Evolutionary conservation across 2,888 invertebrate genomes (phyloP).

Genomic region (Dynastes maya): DNA sequence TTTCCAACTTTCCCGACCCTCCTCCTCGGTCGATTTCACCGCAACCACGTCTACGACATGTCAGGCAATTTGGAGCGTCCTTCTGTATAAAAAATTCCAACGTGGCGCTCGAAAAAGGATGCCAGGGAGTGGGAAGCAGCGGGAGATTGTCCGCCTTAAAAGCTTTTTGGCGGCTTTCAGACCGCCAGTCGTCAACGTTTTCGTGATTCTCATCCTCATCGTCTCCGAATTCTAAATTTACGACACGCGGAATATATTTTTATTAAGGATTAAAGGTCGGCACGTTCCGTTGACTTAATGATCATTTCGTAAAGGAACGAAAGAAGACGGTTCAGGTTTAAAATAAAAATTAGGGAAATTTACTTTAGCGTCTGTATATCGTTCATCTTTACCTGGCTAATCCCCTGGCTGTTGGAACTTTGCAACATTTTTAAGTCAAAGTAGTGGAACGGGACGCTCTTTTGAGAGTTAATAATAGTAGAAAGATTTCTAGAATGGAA

Average conservation of each 20-base stretch:
- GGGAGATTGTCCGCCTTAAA: slow-evolving; percentile 11
- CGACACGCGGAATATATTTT: slow-evolving; percentile 34
- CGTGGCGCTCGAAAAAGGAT: neutral
- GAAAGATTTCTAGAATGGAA: too few species aligned
- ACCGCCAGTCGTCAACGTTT: neutral
- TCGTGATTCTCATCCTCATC: neutral
- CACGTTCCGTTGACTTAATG: slow-evolving; percentile 25
- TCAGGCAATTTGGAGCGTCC: slow-evolving; percentile 35
- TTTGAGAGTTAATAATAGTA: too few species aligned
- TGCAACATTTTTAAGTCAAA: neutral
- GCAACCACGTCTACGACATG: slow-evolving; percentile 22
- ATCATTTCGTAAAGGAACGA: slow-evolving; percentile 22
- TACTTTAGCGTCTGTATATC: neutral
- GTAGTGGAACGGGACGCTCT: too few species aligned
- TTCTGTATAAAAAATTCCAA: slow-evolving; percentile 29
- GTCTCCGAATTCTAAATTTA: slow-evolving; percentile 36
- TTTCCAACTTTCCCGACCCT: neutral
- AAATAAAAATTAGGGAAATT: slow-evolving; percentile 38
- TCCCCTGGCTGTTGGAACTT: neutral
- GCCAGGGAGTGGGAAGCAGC: neutral
- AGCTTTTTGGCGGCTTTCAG: slow-evolving; percentile 21
- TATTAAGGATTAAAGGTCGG: slow-evolving; percentile 31
- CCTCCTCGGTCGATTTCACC: neutral
- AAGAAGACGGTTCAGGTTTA: neutral
- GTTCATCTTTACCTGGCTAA: neutral